Conservation (phyloP, 2,888 invertebrate genomes). For the Conomelus anceps region DNA sequence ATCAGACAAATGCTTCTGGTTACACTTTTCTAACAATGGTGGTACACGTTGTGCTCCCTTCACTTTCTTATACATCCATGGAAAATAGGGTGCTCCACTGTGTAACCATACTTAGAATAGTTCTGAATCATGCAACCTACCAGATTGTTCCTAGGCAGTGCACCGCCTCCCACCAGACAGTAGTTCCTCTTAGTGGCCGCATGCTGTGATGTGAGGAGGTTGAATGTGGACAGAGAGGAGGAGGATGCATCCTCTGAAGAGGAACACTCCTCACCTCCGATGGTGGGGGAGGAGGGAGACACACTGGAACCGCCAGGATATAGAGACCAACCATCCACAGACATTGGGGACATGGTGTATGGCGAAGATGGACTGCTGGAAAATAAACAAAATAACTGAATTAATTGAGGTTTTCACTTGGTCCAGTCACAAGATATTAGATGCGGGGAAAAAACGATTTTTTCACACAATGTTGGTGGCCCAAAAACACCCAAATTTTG, state of each 20-base stretch:
- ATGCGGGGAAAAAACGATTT: too few relatives aligned
- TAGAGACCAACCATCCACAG: conserved; percentile 20
- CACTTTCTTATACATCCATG: too few relatives aligned
- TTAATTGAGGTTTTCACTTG: too few relatives aligned
- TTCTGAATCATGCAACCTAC: too few relatives aligned
- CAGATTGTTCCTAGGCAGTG: too few relatives aligned
- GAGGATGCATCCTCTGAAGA: conserved; percentile 32
- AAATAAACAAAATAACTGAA: background rate
- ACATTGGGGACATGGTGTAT: conserved; percentile 10
- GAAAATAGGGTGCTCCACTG: too few relatives aligned
- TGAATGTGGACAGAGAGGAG: conserved; percentile 33
- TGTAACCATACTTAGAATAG: too few relatives aligned
- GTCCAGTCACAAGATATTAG: too few relatives aligned
- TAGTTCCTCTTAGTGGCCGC: background rate
- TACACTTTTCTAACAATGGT: background rate
- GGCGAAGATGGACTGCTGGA: conserved; percentile 17
- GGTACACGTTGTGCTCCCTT: too few relatives aligned
- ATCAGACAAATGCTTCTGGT: too few relatives aligned
- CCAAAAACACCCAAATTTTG: too few relatives aligned
- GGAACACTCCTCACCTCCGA: conserved; percentile 24
- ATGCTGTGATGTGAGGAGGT: conserved; percentile 29
- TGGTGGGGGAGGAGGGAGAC: conserved; percentile 25
- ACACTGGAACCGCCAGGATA: conserved; percentile 11
- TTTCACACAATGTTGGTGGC: too few relatives aligned
- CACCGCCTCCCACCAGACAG: background rate